These are phyloP conservation scores for Xiphias gladius DNA, from an alignment of 2,113 vertebrate species.

Conservation along the genomic window DNA sequence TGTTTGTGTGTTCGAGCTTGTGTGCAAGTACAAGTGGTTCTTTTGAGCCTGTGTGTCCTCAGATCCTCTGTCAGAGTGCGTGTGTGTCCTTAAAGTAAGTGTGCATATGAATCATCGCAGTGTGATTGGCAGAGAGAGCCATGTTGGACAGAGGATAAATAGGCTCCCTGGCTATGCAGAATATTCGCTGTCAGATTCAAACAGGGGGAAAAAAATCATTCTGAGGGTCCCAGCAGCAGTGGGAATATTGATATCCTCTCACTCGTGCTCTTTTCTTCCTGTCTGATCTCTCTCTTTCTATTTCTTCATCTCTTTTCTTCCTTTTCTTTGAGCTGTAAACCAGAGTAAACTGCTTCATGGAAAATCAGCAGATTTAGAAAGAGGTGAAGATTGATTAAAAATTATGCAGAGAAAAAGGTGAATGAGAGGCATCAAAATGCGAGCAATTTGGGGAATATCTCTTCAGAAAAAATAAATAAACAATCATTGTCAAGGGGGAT, in stretches of 20 bases:
- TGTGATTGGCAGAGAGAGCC: constrained; percentile 60
- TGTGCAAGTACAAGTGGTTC: constrained; percentile 45
- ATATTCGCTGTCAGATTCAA: constrained; percentile 61
- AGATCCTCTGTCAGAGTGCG: constrained; percentile 45
- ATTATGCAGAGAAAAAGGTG: constrained; percentile 60
- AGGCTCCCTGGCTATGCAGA: constrained; percentile 55
- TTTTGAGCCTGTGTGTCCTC: constrained; percentile 32
- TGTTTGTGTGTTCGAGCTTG: constrained; percentile 24
- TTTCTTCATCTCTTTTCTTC: constrained; percentile 29
- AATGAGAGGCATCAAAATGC: constrained; percentile 68
- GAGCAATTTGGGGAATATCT: constrained; percentile 57
- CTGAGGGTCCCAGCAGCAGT: constrained; percentile 48
- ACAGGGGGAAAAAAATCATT: constrained; percentile 47
- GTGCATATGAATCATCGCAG: constrained; percentile 47
- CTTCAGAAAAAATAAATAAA: constrained; percentile 57
- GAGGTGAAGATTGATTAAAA: constrained; percentile 71
- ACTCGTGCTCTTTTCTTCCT: constrained; percentile 26
- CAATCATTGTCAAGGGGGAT: constrained; percentile 27
- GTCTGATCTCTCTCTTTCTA: constrained; percentile 56
- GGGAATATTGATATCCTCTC: constrained; percentile 73
- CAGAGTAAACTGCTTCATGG: constrained; percentile 34
- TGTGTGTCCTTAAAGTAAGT: constrained; percentile 40
- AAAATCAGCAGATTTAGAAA: constrained; percentile 66
- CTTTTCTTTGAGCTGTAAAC: constrained; percentile 38
- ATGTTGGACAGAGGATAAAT: constrained; percentile 64